Percentiles rank a stretch among this genome's conserved stretches.
These are phyloP conservation scores for Neoaliturus tenellus DNA, from an alignment of 2,888 invertebrate genomes.

Conservation along the genomic window DNA sequence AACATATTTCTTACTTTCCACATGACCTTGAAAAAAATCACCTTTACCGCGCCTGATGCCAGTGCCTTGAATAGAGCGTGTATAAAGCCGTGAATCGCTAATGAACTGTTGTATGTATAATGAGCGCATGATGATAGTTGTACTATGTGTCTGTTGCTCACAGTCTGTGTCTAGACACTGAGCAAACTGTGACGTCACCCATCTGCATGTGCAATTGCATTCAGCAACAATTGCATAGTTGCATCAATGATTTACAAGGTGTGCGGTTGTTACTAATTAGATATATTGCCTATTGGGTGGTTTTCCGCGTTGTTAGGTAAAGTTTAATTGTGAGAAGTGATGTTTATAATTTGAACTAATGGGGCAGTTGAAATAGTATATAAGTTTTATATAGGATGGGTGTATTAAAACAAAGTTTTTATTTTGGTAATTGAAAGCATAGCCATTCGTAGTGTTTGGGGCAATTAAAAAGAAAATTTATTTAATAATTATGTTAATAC, in stretches of 20 bases:
- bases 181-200: slow-evolving; percentile 19
- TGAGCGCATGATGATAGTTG: background rate
- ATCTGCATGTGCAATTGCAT: background rate
- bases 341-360: background rate
- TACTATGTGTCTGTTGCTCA: background rate
- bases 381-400: no score
- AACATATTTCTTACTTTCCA: no score
- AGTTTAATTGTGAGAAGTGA: background rate
- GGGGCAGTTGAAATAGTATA: no score
- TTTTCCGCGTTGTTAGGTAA: background rate
- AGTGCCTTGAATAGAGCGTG: background rate
- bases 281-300: background rate
- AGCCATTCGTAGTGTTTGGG: no score
- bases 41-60: background rate
- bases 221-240: background rate
- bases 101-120: background rate
- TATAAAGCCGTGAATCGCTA: background rate
- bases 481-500: no score
- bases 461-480: no score
- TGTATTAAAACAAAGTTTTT: no score
- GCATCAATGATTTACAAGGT: slow-evolving; percentile 6
- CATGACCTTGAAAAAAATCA: background rate
- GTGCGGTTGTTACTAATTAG: background rate
- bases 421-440: no score
- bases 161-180: slow-evolving; percentile 9